Conservation (phyloP, 2,888 invertebrate genomes). For the Polydesmus complanatus region DNA sequence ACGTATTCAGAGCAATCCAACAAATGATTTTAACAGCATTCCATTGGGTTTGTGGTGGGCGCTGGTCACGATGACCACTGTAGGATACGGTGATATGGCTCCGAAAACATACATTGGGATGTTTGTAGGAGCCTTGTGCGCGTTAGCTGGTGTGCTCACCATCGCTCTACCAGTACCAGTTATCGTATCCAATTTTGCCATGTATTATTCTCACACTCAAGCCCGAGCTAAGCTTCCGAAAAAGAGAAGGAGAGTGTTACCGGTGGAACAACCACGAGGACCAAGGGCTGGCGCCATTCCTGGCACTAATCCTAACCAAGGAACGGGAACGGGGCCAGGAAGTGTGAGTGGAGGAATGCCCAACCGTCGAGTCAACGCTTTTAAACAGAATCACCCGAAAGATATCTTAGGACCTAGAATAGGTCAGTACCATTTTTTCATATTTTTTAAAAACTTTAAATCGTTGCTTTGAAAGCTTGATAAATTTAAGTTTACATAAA, state of each 20-base stretch:
- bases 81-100: constrained; percentile 97
- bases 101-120: constrained; percentile 97
- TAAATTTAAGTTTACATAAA: too few relatives aligned
- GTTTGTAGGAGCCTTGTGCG: constrained; percentile 96
- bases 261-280: constrained; percentile 79
- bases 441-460: too few relatives aligned
- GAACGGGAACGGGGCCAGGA: constrained; percentile 3
- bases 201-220: constrained; percentile 50
- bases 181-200: constrained; percentile 91
- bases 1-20: constrained; percentile 63
- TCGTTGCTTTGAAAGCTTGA: too few relatives aligned
- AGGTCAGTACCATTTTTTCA: too few relatives aligned
- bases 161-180: constrained; percentile 98
- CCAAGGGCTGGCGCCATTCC: constrained; percentile 48
- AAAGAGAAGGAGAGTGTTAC: constrained; percentile 88
- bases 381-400: constrained; percentile 73
- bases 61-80: constrained; percentile 92
- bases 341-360: constrained; percentile 26
- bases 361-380: constrained; percentile 65
- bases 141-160: constrained; percentile 93
- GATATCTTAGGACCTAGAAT: constrained; percentile 63
- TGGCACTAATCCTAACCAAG: constrained; percentile 42
- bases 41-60: constrained; percentile 98
- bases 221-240: constrained; percentile 98
- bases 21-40: constrained; percentile 97